Percentiles rank a stretch among this genome's conserved stretches.
These are phyloP conservation scores for Rhombomys opimus DNA, from an alignment of 2,113 vertebrate species.

Conservation along the genomic window DNA sequence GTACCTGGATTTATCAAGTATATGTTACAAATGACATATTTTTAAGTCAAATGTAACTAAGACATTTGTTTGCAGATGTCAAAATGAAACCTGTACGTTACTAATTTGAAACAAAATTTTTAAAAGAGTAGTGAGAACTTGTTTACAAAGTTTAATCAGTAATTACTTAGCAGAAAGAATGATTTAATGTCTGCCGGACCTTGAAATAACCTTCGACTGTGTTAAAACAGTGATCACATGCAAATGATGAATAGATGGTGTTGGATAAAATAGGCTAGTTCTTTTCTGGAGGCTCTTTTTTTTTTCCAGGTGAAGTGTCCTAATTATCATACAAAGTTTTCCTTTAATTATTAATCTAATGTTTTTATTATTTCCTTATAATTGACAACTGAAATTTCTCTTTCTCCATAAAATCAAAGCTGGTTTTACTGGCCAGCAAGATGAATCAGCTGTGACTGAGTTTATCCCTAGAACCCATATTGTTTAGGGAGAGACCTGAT, in stretches of 20 bases:
- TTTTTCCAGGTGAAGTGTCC: background rate
- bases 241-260: background rate
- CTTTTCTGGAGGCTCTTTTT: constrained; percentile 18
- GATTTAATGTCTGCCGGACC: background rate
- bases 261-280: background rate
- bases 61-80: background rate
- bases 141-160: constrained; percentile 4
- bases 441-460: background rate
- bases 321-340: background rate
- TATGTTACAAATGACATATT: background rate
- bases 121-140: background rate
- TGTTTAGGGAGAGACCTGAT: background rate
- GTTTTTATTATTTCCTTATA: constrained; percentile 1
- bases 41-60: constrained; percentile 2
- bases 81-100: background rate
- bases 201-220: background rate
- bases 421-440: background rate
- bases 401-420: background rate
- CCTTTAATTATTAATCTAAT: background rate
- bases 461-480: background rate
- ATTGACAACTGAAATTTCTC: background rate
- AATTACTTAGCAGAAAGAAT: constrained; percentile 22
- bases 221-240: background rate
- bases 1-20: background rate
- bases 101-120: background rate